A percentile compares a stretch with the other conserved stretches of the same genome.
These are phyloP conservation scores for Danaus chrysippus DNA, from an alignment of 2,888 invertebrate species.

Conservation along the genomic window DNA sequence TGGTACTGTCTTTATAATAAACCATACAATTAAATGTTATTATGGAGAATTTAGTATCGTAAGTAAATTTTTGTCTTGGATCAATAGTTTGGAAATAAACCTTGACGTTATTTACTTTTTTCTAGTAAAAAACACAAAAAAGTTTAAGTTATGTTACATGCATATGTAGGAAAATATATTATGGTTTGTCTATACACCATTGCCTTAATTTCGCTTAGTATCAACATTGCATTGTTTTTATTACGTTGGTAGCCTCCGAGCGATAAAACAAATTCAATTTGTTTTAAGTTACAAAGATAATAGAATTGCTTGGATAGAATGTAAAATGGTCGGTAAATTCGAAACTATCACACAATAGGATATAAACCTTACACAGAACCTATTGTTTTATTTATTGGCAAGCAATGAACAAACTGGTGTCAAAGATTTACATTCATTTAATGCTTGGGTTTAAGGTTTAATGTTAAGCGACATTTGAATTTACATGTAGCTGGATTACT, in stretches of 20 bases:
- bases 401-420: constrained; percentile 17
- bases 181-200: too few relatives aligned
- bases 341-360: constrained; percentile 7
- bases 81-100: background rate
- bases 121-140: too few relatives aligned
- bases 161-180: too few relatives aligned
- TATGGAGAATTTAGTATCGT: constrained; percentile 25
- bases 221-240: constrained; percentile 7
- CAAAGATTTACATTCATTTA: constrained; percentile 33
- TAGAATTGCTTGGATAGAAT: constrained; percentile 3
- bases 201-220: constrained; percentile 10
- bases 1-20: constrained; percentile 14
- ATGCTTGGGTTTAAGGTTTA: constrained; percentile 40
- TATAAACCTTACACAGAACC: constrained; percentile 3
- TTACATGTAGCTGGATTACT: constrained; percentile 24
- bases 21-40: constrained; percentile 7
- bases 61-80: constrained; percentile 20
- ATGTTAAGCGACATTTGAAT: constrained; percentile 47
- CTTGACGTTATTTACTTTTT: too few relatives aligned
- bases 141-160: too few relatives aligned
- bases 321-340: constrained; percentile 6
- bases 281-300: constrained; percentile 7
- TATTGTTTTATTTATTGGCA: constrained; percentile 19
- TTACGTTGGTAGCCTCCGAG: background rate
- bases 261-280: constrained; percentile 8